phyloP scores from a whole-genome alignment of 2,113 vertebrate genomes.

The Phalacrocorax brasilianus region DNA sequence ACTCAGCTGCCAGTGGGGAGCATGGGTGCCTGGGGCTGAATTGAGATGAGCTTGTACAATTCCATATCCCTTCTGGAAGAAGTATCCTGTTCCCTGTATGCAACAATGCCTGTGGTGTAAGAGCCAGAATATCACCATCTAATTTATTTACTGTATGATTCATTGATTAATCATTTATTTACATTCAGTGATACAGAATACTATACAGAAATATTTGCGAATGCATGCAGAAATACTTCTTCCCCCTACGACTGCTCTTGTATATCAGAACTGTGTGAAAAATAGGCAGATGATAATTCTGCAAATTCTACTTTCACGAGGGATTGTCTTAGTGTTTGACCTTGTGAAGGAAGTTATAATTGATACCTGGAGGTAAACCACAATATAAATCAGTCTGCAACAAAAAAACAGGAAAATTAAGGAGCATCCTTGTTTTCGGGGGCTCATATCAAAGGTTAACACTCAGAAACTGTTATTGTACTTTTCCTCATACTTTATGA shows the following conservation, averaged over 20 bases:
- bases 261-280: background rate
- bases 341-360: background rate
- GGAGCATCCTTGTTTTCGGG: background rate
- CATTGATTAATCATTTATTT: constrained; percentile 56
- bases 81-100: background rate
- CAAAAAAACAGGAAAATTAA: background rate
- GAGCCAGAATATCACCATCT: background rate
- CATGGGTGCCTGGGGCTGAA: background rate
- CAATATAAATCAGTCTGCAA: background rate
- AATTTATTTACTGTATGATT: constrained; percentile 36
- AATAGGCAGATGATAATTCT: background rate
- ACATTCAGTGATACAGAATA: background rate
- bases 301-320: background rate
- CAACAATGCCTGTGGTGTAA: background rate
- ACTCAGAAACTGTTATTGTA: background rate
- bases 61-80: background rate
- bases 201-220: background rate
- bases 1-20: background rate
- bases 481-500: background rate
- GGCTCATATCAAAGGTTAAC: background rate
- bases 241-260: rapidly evolving
- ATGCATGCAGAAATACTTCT: background rate
- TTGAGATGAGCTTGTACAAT: background rate
- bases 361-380: background rate
- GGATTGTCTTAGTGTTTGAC: background rate